Evolutionary conservation across 2,888 invertebrate species (phyloP), one percentile per base, ranked within the genome.

Genomic region (Plebejus anna): DNA sequence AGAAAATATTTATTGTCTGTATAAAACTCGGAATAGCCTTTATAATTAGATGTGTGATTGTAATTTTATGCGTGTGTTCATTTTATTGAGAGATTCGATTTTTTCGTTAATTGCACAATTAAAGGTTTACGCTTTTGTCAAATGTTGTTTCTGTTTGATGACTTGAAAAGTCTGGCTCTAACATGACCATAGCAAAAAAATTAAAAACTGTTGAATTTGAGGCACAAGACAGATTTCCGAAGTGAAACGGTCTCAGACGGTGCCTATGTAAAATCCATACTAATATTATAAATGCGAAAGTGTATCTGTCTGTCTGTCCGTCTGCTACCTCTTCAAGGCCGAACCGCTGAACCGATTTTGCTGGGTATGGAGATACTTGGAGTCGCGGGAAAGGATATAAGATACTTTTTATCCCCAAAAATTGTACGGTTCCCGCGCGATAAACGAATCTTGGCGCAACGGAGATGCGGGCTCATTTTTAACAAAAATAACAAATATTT

Each of bases 41-140:
- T 76, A 61, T 76, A 76, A 73, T 72, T 47, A 59, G 57, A 72
- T 61, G 47, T 71, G 71, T 76, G 71, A 76, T 76, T 76, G 59
- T 76, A 61, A 61, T 72, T 76, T 76, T 76, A 76, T 76, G 61
- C 57, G 57, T 61, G 72, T 72, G 38, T 70, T 42, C 22, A 28
- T 73, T 72, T 71, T 76, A 76, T 59, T 55, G 13, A 59, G 70
- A 16, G 70, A 71, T 38, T 22, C 47, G 28, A 47, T n/a, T 72
- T 72, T 38, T 47, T 28, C 22, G 38, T 72, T 42, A 72, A 72
- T 47, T 72, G 36, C 28, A 22, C 16, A 28, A n/a, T 28, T 47
- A 72, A 72, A 47, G 71, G 71, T 72, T 32, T 66, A 36, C 66
- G 16, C 66, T 66, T 61, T 61, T 66, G 6, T 36, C 66, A 66